These are phyloP conservation scores for Eilema caniola DNA, from an alignment of 2,888 invertebrate species.

Conservation along the genomic window DNA sequence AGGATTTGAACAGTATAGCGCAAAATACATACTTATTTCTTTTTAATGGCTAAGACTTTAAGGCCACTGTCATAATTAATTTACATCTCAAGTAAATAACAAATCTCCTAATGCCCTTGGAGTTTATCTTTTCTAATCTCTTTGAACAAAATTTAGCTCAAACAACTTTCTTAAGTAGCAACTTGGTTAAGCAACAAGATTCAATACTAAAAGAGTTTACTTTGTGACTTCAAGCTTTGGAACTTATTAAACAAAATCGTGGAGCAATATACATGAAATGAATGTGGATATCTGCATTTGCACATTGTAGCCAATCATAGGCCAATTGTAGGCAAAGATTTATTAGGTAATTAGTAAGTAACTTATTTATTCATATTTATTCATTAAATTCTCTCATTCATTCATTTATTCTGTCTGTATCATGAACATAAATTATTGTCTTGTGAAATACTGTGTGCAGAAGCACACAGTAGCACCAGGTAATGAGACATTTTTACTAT, in stretches of 20 bases:
- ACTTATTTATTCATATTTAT: no score
- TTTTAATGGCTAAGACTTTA: not conserved
- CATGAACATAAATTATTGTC: no score
- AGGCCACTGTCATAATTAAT: slow-evolving; percentile 28
- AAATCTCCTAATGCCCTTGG: slow-evolving; percentile 60
- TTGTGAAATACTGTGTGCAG: no score
- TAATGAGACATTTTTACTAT: not conserved
- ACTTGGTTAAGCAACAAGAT: slow-evolving; percentile 62
- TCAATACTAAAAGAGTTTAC: slow-evolving; percentile 58
- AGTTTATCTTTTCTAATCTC: slow-evolving; percentile 66
- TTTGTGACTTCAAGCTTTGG: slow-evolving; percentile 40
- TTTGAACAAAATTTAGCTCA: slow-evolving; percentile 60
- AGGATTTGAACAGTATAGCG: not conserved
- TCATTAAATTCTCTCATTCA: no score
- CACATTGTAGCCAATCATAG: not conserved
- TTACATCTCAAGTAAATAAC: slow-evolving; percentile 53
- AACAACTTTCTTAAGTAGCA: slow-evolving; percentile 65
- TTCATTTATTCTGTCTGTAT: no score
- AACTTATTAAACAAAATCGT: not conserved
- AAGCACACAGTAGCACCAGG: no score
- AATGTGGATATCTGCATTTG: not conserved
- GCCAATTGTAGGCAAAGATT: no score
- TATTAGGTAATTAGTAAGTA: no score
- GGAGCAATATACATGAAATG: not conserved
- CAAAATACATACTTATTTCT: not conserved